These are phyloP conservation scores for Tetranychus piercei DNA, from an alignment of 2,888 invertebrate species.

Conservation along the genomic window DNA sequence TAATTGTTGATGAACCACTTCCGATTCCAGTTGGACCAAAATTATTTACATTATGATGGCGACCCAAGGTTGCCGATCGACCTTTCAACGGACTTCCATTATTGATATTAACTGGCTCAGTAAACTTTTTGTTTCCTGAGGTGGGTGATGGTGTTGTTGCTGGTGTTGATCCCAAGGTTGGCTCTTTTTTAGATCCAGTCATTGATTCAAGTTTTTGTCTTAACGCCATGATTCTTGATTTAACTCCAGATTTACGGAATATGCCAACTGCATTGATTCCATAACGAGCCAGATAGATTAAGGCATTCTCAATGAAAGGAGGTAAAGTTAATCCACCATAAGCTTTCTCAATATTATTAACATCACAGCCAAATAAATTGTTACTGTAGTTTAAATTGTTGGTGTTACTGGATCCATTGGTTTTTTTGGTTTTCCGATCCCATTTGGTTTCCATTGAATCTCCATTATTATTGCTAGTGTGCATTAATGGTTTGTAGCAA, in stretches of 20 bases:
- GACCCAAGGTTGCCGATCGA: background rate
- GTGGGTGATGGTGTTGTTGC: background rate
- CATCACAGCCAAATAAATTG: slow-evolving; percentile 12
- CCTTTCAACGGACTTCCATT: background rate
- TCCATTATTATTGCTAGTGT: background rate
- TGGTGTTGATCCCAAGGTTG: background rate
- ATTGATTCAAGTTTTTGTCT: slow-evolving; percentile 16
- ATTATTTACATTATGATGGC: background rate
- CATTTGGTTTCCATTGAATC: background rate
- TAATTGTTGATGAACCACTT: background rate
- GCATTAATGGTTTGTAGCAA: background rate
- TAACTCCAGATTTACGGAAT: slow-evolving; percentile 24
- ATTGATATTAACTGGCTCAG: background rate
- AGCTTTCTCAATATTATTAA: slow-evolving; percentile 11
- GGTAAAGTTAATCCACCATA: slow-evolving; percentile 19
- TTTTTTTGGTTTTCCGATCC: background rate
- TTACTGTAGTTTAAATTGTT: background rate
- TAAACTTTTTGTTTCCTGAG: background rate
- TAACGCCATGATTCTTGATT: slow-evolving; percentile 20
- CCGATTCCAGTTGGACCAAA: background rate
- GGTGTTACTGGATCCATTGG: background rate
- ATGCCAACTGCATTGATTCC: slow-evolving; percentile 21
- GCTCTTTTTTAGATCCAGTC: background rate
- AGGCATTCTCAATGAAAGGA: slow-evolving; percentile 20
- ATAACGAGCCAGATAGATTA: slow-evolving; percentile 15